Evolutionary conservation across 1,140 invertebrate species (phyloP).

Genomic region (Epicauta chinensis): DNA sequence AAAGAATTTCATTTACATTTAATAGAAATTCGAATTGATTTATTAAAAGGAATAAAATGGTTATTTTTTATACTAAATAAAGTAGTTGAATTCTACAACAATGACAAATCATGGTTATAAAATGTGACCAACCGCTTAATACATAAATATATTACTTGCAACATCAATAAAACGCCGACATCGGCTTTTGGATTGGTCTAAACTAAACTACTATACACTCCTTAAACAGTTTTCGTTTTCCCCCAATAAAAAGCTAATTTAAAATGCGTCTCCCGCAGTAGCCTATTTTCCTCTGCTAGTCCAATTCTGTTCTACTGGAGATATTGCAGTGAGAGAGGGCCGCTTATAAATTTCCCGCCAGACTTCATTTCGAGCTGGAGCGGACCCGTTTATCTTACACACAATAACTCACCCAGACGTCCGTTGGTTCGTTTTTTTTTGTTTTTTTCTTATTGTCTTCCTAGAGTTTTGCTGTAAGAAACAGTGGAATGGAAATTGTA

Average conservation of each 20-base stretch:
- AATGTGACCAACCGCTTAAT: too few species aligned
- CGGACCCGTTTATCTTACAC: conserved; percentile 44
- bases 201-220: too few species aligned
- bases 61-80: too few species aligned
- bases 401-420: conserved; percentile 44
- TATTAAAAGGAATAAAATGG: too few species aligned
- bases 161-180: too few species aligned
- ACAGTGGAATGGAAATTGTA: conserved; percentile 40
- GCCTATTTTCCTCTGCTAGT: conserved; percentile 41
- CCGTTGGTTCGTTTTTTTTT: conserved; percentile 34
- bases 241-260: conserved; percentile 42
- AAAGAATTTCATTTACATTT: too few species aligned
- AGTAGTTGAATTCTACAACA: too few species aligned
- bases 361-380: conserved; percentile 44
- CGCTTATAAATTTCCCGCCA: conserved; percentile 42
- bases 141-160: too few species aligned
- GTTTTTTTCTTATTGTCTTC: conserved; percentile 41
- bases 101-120: too few species aligned
- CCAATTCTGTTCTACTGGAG: conserved; percentile 42
- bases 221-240: conserved; percentile 13
- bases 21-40: too few species aligned
- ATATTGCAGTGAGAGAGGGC: conserved; percentile 42
- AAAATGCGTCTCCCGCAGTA: conserved; percentile 39
- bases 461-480: conserved; percentile 39
- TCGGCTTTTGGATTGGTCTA: too few species aligned